A percentile compares a stretch with the other conserved stretches of the same genome.
Conservation (phyloP, 2,113 vertebrate species). For the Suncus etruscus region DNA sequence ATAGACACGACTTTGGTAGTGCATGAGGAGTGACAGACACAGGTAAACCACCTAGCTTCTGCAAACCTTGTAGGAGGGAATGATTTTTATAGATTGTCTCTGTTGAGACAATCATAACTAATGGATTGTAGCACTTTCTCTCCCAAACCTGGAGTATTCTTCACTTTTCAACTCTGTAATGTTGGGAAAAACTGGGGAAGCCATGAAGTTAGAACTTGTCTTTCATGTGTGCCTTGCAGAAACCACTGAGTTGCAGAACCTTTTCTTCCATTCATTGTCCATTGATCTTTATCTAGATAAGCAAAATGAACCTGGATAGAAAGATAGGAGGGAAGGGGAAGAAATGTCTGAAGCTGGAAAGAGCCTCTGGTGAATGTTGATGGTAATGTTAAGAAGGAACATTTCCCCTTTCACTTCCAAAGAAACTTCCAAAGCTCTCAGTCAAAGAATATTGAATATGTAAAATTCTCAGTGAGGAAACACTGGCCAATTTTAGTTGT, state of each 20-base stretch:
- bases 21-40: neutral
- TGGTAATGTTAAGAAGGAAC: neutral
- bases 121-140: neutral
- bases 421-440: slow-evolving; percentile 13
- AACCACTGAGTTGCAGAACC: neutral
- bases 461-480: slow-evolving; percentile 17
- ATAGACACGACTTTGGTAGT: neutral
- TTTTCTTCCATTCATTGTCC: neutral
- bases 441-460: neutral
- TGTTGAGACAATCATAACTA: neutral
- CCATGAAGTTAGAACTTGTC: fast-evolving
- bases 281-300: neutral
- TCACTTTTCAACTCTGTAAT: fast-evolving
- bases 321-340: too few relatives aligned
- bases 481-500: slow-evolving; percentile 15
- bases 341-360: neutral
- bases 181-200: neutral
- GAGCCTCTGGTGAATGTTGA: neutral
- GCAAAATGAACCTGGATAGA: neutral
- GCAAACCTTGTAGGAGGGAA: neutral
- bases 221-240: neutral
- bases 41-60: neutral
- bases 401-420: slow-evolving; percentile 33
- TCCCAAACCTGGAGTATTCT: neutral
- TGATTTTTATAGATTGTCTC: neutral